These are phyloP conservation scores for Alviniconcha marisindica DNA, from an alignment of 1,140 invertebrate genomes.

Conservation along the genomic window DNA sequence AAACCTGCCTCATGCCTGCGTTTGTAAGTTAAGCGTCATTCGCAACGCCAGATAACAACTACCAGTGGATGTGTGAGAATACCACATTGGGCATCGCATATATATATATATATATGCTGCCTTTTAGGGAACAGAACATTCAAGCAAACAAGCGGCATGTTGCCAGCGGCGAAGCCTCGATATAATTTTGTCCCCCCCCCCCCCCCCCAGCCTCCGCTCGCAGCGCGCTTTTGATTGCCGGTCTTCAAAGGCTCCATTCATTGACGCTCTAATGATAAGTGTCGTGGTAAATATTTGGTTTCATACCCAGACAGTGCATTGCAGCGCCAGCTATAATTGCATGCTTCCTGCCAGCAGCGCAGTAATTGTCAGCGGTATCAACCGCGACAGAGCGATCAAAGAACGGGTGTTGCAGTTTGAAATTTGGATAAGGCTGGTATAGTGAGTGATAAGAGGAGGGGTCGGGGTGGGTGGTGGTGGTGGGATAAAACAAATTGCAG, in stretches of 20 bases:
- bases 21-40: too few species aligned
- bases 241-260: slow-evolving; percentile 8
- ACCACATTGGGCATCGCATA: too few species aligned
- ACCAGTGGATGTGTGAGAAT: too few species aligned
- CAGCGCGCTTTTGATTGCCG: not conserved
- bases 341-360: slow-evolving; percentile 21
- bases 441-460: too few species aligned
- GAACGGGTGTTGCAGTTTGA: slow-evolving; percentile 11
- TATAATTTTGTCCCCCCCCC: not conserved
- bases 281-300: slow-evolving; percentile 30
- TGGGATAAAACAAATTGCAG: too few species aligned
- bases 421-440: slow-evolving; percentile 25
- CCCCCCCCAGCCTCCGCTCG: not conserved
- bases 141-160: too few species aligned
- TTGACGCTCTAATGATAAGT: slow-evolving; percentile 1
- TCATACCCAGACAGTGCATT: too few species aligned
- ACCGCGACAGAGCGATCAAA: slow-evolving; percentile 6
- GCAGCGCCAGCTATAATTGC: slow-evolving; percentile 18
- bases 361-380: slow-evolving; percentile 21
- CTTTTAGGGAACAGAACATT: too few species aligned
- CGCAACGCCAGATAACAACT: too few species aligned
- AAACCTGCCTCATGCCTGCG: too few species aligned
- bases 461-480: too few species aligned
- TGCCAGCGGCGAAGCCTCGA: not conserved
- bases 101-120: too few species aligned